Evolutionary conservation across 2,888 invertebrate genomes (phyloP), one percentile per base, ranked within the genome.

Genomic region (Sepioteuthis lessoniana): DNA sequence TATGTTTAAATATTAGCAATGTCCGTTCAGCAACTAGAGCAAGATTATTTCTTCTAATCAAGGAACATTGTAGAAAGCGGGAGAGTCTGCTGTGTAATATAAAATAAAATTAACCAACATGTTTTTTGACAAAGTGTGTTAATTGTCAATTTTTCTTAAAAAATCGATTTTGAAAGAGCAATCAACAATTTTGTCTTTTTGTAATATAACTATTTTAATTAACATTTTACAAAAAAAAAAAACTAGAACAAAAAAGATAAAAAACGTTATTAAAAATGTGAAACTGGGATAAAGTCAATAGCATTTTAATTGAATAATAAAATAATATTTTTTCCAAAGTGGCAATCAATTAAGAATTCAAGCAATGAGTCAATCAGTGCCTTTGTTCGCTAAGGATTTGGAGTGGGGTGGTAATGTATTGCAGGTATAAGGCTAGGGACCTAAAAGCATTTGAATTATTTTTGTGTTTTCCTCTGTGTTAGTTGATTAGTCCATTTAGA

Each of bases 261-360:
- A 76, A 76, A 10, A 10, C n/a, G 76, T 31, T n/a, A 76, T 76
- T 76, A n/a, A 76, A 76, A n/a, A 31, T 76, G 76, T 76, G n/a
- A n/a, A 76, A 76, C 31, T 76, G 31, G 76, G 76, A n/a, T 76
- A 76, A 55, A 55, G 31, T 76, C 76, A 76, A 76, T 76, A 76
- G 76, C 31, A 76, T n/a, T 76, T 76, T 76, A 76, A 76, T 76
- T 76, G 76, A 76, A 76, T 76, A 31, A 76, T 76, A n/a, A n/a
- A n/a, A n/a, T 76, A n/a, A 13, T 76, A 13, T n/a, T 76, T 76
- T 76, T 76, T 76, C 10, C 31, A n/a, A n/a, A 76, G 76, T n/a
- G 76, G 76, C n/a, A 76, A 76, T 76, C 76, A 76, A 76, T 76
- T 76, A 76, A 76, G 76, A 76, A 76, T 76, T 76, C 10, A 76